Base-by-base conservation (phyloP, 2,888 invertebrate genomes). In the Spisula solida region DNA sequence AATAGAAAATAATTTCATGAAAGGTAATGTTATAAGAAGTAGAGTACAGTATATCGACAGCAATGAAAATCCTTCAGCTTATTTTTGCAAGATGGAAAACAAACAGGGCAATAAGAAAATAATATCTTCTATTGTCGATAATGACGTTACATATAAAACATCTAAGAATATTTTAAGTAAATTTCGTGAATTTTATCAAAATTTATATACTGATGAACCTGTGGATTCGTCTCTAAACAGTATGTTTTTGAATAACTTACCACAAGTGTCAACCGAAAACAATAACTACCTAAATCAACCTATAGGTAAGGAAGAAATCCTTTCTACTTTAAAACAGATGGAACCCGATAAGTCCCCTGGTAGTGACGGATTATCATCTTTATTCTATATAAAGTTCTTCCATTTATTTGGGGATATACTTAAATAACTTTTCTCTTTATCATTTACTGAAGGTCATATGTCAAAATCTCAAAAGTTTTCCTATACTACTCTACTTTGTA, bases 401-500 rank as follows among this genome's bases (percentile, higher is more conserved):
- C 80, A 85, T 85, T 60, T 89, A 56, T 79, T 89, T 82, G 89
- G 87, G 20, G 48, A 81, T 81, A 85, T 81, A 20, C 81, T 89
- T 51, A 31, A 56, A 29, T 14, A 14, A 18, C 25, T 89, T 55
- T 87, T 81, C 31, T 18, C 84, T 18, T n/a, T 86, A 12, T 60
- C n/a, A 70, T 89, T 34, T 87, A 31, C 81, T n/a, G 8, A 10
- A 18, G 85, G 87, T 31, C 81, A 84, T 56, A 82, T 89, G 81
- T 89, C 89, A 18, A 75, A 79, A 8, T 83, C 86, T 34, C 85
- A 89, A 48, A 89, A 87, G 41, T 48, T 87, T 10, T 90, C 90
- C 18, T 90, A 90, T 78, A 90, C 87, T 5, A 41, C 41, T 8
- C 8, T 41, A 41, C 8, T 41, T 5, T 41, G 41, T 41, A 41